A percentile compares a stretch with the other conserved stretches of the same genome.
phyloP scores from a whole-genome alignment of 2,888 invertebrate species.

The Drosophila formosana region DNA sequence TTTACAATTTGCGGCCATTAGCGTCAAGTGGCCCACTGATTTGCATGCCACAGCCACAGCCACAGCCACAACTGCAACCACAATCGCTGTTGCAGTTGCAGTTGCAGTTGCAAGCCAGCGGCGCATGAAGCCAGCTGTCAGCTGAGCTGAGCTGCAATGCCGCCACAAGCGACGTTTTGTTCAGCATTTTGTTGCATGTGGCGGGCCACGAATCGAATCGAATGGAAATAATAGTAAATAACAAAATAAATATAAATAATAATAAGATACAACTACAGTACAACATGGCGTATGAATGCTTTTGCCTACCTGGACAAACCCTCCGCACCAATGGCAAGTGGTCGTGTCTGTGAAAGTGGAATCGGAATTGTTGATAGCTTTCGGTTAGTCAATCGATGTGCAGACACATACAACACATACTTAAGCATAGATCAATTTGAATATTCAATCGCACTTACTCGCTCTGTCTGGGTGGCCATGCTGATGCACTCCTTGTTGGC shows the following conservation, averaged over 20 bases:
- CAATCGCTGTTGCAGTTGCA: background rate
- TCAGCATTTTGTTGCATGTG: constrained; percentile 60
- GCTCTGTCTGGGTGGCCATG: constrained; percentile 94
- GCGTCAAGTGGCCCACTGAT: constrained; percentile 74
- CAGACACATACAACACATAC: constrained; percentile 45
- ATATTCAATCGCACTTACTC: constrained; percentile 87
- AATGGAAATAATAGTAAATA: constrained; percentile 18
- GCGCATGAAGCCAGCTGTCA: constrained; percentile 67
- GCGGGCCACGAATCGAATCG: constrained; percentile 13
- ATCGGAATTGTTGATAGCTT: constrained; percentile 60
- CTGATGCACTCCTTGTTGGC: constrained; percentile 88
- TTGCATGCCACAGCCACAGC: constrained; percentile 64
- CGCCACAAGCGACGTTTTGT: constrained; percentile 65
- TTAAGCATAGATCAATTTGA: background rate
- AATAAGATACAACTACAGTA: constrained; percentile 16
- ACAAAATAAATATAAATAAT: constrained; percentile 21
- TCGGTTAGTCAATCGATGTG: constrained; percentile 74
- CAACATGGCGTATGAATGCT: constrained; percentile 9
- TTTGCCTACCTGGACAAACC: constrained; percentile 85
- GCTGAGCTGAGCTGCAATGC: constrained; percentile 26
- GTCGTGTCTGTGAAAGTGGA: constrained; percentile 84
- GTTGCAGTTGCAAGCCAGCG: constrained; percentile 44
- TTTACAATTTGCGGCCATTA: constrained; percentile 76
- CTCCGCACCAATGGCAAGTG: constrained; percentile 85
- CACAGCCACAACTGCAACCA: no score